phyloP scores from a whole-genome alignment of 2,113 vertebrate species.

The Oxyura jamaicensis region DNA sequence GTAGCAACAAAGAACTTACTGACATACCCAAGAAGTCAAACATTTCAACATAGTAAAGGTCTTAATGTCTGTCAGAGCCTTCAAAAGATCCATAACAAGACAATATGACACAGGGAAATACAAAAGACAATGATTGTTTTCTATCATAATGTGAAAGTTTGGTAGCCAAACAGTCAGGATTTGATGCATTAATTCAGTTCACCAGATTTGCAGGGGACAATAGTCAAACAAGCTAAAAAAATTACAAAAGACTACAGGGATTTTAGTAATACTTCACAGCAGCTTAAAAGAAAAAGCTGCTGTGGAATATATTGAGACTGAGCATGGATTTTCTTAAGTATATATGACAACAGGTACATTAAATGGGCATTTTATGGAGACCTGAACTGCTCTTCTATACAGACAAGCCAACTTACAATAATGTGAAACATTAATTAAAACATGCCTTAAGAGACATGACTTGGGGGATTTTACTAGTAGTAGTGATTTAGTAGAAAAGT shows the following conservation, averaged over 20 bases:
- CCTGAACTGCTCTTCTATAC: background rate
- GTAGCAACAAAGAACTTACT: background rate
- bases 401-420: background rate
- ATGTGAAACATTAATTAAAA: background rate
- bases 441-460: background rate
- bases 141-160: background rate
- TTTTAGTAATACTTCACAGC: background rate
- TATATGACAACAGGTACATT: background rate
- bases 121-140: background rate
- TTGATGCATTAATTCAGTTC: background rate
- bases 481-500: background rate
- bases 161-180: background rate
- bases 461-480: background rate
- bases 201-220: background rate
- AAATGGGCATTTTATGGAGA: background rate
- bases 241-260: background rate
- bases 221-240: background rate
- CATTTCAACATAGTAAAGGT: background rate
- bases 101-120: background rate
- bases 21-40: background rate
- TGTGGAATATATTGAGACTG: background rate
- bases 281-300: background rate
- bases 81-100: background rate
- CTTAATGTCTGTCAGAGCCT: background rate
- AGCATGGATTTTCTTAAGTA: background rate